A percentile compares a stretch with the other conserved stretches of the same genome.
Evolutionary conservation across 2,888 invertebrate genomes (phyloP).

Genomic region (Crioceris asparagi): DNA sequence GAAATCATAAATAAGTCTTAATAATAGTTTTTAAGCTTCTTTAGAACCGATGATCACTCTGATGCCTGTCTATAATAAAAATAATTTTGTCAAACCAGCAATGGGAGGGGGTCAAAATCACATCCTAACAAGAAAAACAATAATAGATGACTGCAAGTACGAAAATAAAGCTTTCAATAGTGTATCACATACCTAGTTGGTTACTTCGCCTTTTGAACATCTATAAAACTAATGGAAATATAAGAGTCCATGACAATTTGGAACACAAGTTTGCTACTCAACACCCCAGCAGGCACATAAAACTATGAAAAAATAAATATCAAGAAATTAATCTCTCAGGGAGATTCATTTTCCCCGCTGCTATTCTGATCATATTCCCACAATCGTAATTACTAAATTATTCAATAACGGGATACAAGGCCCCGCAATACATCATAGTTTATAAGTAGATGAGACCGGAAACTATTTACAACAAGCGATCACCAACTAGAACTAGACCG

Average conservation of each 20-base stretch:
- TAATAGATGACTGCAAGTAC: not conserved
- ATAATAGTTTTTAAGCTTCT: too few relatives aligned
- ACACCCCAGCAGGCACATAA: not conserved
- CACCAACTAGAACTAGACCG: too few relatives aligned
- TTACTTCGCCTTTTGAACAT: not conserved
- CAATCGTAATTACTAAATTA: not conserved
- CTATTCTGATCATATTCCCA: not conserved
- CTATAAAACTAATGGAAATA: not conserved
- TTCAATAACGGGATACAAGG: not conserved
- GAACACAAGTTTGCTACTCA: not conserved
- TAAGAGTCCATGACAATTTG: too few relatives aligned
- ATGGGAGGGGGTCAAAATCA: not conserved
- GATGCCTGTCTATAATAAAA: too few relatives aligned
- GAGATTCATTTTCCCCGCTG: not conserved
- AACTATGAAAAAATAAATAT: not conserved
- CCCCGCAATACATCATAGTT: not conserved
- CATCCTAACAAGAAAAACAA: not conserved
- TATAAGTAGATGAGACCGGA: not conserved
- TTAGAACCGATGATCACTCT: too few relatives aligned
- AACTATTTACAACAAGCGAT: not conserved
- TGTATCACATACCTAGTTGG: not conserved
- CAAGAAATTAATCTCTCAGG: not conserved
- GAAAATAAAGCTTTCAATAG: not conserved
- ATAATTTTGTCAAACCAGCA: not conserved
- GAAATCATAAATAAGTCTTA: too few relatives aligned